These are phyloP conservation scores for Passer montanus DNA, from an alignment of 2,113 vertebrate species.

Conservation along the genomic window DNA sequence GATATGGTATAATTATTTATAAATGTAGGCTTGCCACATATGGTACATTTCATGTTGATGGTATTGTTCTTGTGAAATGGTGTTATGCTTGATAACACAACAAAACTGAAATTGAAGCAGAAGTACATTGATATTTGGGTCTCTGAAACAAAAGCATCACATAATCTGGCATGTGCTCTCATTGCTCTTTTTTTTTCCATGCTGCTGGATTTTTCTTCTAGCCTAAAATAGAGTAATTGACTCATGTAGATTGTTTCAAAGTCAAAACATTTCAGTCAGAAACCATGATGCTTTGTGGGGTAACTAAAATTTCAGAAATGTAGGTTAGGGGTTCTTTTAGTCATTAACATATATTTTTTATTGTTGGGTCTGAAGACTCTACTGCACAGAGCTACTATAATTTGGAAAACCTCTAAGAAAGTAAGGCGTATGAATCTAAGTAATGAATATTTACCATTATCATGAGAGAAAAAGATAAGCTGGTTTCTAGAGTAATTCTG, in stretches of 20 bases:
- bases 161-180: not conserved
- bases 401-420: not conserved
- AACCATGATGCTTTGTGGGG: not conserved
- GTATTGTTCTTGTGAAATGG: not conserved
- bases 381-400: not conserved
- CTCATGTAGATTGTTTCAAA: not conserved
- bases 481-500: not conserved
- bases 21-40: not conserved
- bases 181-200: not conserved
- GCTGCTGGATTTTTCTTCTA: not conserved
- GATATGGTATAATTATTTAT: not conserved
- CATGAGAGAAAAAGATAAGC: not conserved
- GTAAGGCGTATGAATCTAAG: not conserved
- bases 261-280: not conserved
- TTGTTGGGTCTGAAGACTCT: not conserved
- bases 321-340: not conserved
- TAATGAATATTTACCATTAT: not conserved
- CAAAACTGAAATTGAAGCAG: slow-evolving; percentile 5
- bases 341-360: not conserved
- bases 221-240: not conserved
- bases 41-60: not conserved
- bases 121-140: not conserved
- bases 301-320: not conserved
- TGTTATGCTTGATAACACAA: slow-evolving; percentile 16
- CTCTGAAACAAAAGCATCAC: not conserved